A percentile compares a stretch with the other conserved stretches of the same genome.
Conservation (phyloP, 2,797 vertebrate genomes). For the Podargus strigoides region DNA sequence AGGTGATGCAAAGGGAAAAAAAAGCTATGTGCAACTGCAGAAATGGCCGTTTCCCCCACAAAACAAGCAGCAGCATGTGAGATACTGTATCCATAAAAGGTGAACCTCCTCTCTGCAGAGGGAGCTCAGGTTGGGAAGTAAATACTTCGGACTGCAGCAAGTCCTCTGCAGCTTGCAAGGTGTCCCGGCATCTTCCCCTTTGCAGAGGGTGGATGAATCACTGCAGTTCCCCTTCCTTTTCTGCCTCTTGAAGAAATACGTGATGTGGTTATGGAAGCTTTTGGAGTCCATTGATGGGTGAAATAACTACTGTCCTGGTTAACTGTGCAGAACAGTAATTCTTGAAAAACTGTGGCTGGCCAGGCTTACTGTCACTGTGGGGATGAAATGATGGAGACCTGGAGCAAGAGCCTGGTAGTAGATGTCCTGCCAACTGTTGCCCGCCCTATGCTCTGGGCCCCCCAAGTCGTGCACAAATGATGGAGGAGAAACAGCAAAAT, state of each 20-base stretch:
- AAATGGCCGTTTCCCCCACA: neutral
- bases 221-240: neutral
- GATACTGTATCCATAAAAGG: neutral
- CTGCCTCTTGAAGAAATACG: neutral
- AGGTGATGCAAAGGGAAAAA: neutral
- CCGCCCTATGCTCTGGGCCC: neutral
- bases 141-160: neutral
- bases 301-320: neutral
- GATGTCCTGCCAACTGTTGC: neutral
- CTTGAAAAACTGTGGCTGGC: neutral
- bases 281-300: neutral
- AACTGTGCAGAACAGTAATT: neutral
- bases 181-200: neutral
- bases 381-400: neutral
- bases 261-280: neutral
- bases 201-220: rapidly evolving
- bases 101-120: neutral
- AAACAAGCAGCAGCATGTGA: neutral
- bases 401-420: neutral
- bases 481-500: neutral
- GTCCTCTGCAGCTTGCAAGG: neutral
- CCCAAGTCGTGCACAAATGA: rapidly evolving
- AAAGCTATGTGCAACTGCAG: neutral
- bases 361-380: rapidly evolving
- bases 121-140: neutral